Conservation (phyloP, 2,113 vertebrate species). For the Menidia beryllina region DNA sequence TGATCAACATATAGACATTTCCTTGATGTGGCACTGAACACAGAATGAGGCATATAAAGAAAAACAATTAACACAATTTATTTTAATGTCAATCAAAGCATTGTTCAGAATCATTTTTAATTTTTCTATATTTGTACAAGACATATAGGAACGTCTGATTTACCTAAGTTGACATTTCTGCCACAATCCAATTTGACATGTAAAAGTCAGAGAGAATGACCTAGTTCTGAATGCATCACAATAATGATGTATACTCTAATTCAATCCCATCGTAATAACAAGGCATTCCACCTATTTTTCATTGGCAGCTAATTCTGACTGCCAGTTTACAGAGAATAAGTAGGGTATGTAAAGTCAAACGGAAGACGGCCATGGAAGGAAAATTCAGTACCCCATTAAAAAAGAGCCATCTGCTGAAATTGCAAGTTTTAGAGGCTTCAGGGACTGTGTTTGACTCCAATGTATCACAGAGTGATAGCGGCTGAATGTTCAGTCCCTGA, state of each 20-base stretch:
- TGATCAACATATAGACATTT: no score
- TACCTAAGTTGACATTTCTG: neutral
- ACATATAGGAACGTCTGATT: neutral
- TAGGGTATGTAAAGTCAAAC: neutral
- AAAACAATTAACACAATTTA: neutral
- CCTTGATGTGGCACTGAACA: neutral
- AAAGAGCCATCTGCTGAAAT: constrained; percentile 22
- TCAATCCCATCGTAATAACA: constrained; percentile 16
- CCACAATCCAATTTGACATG: neutral
- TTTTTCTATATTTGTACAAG: neutral
- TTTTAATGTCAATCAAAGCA: neutral
- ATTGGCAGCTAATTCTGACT: neutral
- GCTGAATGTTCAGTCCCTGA: neutral
- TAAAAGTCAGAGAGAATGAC: constrained; percentile 10
- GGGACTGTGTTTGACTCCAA: neutral
- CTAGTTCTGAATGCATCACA: constrained; percentile 14
- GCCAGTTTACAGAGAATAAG: neutral
- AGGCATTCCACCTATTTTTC: constrained; percentile 14
- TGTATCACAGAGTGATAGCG: neutral
- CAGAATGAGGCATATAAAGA: neutral
- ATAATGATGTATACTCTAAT: constrained; percentile 25
- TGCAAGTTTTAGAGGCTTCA: neutral
- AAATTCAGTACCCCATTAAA: neutral
- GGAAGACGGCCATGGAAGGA: constrained; percentile 6
- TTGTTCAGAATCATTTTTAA: neutral